These are phyloP conservation scores for Oenanthe oenanthe DNA, from an alignment of 2,113 vertebrate genomes.

Conservation along the genomic window DNA sequence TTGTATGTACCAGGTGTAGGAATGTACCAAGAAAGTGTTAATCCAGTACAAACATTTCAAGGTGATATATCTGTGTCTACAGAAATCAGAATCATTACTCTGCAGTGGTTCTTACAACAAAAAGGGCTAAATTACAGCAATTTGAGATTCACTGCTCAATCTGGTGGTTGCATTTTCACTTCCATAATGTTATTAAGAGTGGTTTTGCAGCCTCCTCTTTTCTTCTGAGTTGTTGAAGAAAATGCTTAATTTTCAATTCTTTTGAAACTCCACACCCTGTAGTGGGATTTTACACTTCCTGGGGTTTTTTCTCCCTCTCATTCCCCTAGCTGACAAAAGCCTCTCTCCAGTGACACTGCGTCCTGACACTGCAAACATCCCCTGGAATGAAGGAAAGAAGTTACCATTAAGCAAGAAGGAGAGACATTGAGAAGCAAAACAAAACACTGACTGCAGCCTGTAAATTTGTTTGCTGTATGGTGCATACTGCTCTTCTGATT, in stretches of 20 bases:
- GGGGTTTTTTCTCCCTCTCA: not conserved
- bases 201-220: not conserved
- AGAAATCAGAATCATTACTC: not conserved
- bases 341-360: fast-evolving
- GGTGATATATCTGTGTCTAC: not conserved
- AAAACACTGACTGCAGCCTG: not conserved
- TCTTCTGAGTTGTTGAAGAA: not conserved
- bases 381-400: not conserved
- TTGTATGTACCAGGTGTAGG: not conserved
- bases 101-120: not conserved
- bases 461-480: not conserved
- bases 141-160: not conserved
- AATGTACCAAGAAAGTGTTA: not conserved
- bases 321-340: not conserved
- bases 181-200: not conserved
- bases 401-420: not conserved
- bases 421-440: not conserved
- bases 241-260: not conserved
- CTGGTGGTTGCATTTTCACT: not conserved
- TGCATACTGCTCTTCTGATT: not conserved
- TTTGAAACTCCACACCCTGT: not conserved
- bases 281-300: not conserved
- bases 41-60: not conserved
- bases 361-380: not conserved
- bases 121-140: slow-evolving; percentile 4